Percentiles rank a stretch among this genome's conserved stretches.
phyloP scores from a whole-genome alignment of 1,140 invertebrate genomes.

The Carposina sasakii region DNA sequence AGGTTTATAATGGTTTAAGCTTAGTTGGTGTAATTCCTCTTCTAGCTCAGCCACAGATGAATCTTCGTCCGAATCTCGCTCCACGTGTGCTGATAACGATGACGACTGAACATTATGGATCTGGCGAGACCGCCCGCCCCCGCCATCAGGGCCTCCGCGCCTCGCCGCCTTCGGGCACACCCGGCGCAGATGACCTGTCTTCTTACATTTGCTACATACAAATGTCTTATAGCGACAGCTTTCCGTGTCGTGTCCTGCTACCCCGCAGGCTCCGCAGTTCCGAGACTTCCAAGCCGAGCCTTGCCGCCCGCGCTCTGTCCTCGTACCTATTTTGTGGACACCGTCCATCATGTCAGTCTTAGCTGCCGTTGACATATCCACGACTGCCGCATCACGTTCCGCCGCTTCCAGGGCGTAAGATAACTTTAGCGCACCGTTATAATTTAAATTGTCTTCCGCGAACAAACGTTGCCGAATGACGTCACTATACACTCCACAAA shows the following conservation, averaged over 20 bases:
- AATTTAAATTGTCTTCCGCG: constrained; percentile 18
- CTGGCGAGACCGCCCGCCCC: background rate
- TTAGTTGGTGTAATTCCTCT: constrained; percentile 3
- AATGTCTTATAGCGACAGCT: background rate
- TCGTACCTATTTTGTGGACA: background rate
- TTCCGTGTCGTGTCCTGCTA: background rate
- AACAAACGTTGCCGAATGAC: constrained; percentile 26
- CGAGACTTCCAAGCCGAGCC: too few relatives aligned
- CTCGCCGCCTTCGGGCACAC: constrained; percentile 2
- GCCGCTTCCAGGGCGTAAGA: constrained; percentile 20
- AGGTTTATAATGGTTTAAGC: constrained; percentile 19
- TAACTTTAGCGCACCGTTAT: constrained; percentile 9
- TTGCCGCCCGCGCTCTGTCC: too few relatives aligned
- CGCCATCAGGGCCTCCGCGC: background rate
- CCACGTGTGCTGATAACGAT: too few relatives aligned
- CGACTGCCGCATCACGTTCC: constrained; percentile 15
- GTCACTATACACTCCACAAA: constrained; percentile 24
- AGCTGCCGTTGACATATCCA: constrained; percentile 17
- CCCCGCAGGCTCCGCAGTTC: too few relatives aligned
- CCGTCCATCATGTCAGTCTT: too few relatives aligned
- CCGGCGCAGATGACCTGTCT: constrained; percentile 1
- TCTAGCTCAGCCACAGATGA: too few relatives aligned
- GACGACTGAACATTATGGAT: too few relatives aligned
- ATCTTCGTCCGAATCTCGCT: too few relatives aligned
- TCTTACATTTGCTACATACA: constrained; percentile 8